A percentile compares a stretch with the other conserved stretches of the same genome.
phyloP scores from a whole-genome alignment of 2,888 invertebrate genomes.

The Villa cingulata region DNA sequence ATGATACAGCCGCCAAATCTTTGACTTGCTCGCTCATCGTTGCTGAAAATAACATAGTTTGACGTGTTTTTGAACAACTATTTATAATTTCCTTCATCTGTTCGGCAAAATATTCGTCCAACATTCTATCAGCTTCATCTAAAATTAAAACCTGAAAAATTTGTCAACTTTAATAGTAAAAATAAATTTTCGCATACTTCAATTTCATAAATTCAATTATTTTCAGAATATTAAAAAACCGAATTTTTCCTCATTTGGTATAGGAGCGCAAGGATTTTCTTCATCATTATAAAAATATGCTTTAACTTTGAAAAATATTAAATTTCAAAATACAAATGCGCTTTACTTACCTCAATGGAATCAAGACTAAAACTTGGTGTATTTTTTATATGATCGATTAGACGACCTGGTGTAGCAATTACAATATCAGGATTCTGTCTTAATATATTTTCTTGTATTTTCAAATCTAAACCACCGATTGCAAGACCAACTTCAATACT shows the following conservation, averaged over 20 bases:
- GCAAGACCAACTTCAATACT: conserved; percentile 67
- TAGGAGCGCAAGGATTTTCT: conserved; percentile 37
- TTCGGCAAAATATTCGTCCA: conserved; percentile 96
- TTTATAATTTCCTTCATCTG: conserved; percentile 98
- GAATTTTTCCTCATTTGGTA: conserved; percentile 9
- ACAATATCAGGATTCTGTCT: conserved; percentile 90
- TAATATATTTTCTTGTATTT: conserved; percentile 64
- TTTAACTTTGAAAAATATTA: not conserved
- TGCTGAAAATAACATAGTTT: conserved; percentile 96
- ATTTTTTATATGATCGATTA: conserved; percentile 94
- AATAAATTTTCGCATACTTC: not conserved
- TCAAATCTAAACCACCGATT: conserved; percentile 78
- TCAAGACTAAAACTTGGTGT: conserved; percentile 83
- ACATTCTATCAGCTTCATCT: conserved; percentile 70
- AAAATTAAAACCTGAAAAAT: conserved; percentile 39
- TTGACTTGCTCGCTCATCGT: conserved; percentile 99
- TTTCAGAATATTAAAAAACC: not conserved
- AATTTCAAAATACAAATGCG: too few relatives aligned
- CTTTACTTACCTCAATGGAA: conserved; percentile 63
- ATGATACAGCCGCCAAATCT: conserved; percentile 83
- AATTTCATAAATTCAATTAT: not conserved
- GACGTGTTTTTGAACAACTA: conserved; percentile 78
- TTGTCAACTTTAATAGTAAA: not conserved
- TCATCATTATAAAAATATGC: not conserved
- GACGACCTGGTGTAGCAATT: conserved; percentile 94